Percentiles rank a stretch among this genome's conserved stretches.
phyloP scores from a whole-genome alignment of 2,797 vertebrate genomes.

The Dipus sagitta region DNA sequence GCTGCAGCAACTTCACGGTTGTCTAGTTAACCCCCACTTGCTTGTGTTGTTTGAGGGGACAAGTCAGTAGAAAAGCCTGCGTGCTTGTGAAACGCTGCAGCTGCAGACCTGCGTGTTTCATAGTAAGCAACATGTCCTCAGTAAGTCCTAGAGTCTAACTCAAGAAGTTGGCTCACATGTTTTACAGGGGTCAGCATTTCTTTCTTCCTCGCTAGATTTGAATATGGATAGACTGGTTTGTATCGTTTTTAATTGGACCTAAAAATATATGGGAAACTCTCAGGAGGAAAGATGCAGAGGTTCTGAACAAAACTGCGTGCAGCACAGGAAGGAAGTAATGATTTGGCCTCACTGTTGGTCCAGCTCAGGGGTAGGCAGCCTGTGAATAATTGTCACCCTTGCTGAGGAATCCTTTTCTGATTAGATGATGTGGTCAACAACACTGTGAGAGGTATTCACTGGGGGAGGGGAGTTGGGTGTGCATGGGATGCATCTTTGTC shows the following conservation, averaged over 20 bases:
- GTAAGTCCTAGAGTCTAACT: conserved; percentile 54
- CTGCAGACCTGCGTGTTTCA: neutral
- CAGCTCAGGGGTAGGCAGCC: accelerated
- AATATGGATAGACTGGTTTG: conserved; percentile 46
- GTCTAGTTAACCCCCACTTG: neutral
- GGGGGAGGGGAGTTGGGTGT: too few relatives aligned
- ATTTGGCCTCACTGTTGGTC: accelerated
- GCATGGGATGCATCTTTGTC: too few relatives aligned
- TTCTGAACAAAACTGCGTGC: neutral
- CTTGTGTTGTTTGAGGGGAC: neutral
- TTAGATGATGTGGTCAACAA: neutral
- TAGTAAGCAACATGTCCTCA: conserved; percentile 34
- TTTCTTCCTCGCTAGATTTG: conserved; percentile 49
- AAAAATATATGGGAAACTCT: conserved; percentile 19
- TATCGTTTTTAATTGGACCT: conserved; percentile 61
- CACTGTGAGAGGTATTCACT: neutral
- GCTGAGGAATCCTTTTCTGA: neutral
- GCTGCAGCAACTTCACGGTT: neutral
- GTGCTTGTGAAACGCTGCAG: neutral
- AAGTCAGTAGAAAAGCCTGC: neutral
- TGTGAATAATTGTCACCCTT: neutral
- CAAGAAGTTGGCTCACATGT: neutral
- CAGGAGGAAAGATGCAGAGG: neutral
- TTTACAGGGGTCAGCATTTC: conserved; percentile 72
- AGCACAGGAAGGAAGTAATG: too few relatives aligned